Conservation (phyloP, 2,888 invertebrate species). For the Chymomyza amoena region DNA sequence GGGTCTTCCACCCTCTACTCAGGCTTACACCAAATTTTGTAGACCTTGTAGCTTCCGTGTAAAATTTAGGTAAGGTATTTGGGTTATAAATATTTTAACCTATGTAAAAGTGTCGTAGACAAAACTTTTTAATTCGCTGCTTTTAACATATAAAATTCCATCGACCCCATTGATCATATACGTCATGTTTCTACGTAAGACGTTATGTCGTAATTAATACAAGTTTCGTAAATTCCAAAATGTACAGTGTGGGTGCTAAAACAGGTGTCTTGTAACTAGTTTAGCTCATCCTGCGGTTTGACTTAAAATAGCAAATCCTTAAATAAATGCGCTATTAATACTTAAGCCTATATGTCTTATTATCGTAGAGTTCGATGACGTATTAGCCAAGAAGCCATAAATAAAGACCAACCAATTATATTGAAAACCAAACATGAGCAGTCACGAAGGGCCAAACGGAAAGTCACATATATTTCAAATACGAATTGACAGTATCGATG, state of each 20-base stretch:
- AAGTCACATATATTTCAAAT: constrained; percentile 62
- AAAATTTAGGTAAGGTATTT: too few relatives aligned
- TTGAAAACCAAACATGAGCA: constrained; percentile 45
- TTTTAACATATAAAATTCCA: too few relatives aligned
- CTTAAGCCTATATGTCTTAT: neutral
- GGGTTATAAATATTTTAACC: too few relatives aligned
- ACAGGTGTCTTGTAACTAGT: constrained; percentile 38
- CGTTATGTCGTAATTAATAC: too few relatives aligned
- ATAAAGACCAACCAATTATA: neutral
- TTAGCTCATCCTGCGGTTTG: neutral
- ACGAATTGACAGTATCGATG: constrained; percentile 70
- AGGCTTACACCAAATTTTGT: too few relatives aligned
- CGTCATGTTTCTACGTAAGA: too few relatives aligned
- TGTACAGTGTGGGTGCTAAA: constrained; percentile 45
- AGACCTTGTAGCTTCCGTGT: too few relatives aligned
- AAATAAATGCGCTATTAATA: neutral
- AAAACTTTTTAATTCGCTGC: too few relatives aligned
- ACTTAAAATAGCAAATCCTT: constrained; percentile 1
- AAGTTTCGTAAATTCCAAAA: constrained; percentile 25
- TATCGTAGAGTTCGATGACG: constrained; percentile 29
- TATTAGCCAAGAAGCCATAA: constrained; percentile 1
- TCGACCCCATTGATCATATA: too few relatives aligned
- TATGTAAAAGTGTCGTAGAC: too few relatives aligned
- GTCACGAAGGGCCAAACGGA: constrained; percentile 27
- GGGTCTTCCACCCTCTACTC: too few relatives aligned